Evolutionary conservation across 2,113 vertebrate species (phyloP).

Genomic region (Acinonyx jubatus): DNA sequence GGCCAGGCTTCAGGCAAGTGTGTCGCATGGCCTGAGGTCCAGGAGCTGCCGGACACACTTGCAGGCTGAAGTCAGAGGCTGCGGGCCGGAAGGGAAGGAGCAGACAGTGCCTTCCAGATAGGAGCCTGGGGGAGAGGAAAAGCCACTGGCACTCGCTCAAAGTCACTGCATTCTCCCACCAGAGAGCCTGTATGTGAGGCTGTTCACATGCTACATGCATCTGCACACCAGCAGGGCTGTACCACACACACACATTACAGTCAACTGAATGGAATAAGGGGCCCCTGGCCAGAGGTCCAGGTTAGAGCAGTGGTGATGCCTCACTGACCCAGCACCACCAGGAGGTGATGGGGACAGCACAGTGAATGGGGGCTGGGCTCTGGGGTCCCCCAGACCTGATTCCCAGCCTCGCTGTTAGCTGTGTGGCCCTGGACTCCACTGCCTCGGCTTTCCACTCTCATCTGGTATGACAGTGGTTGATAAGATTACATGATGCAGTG

Average conservation of each 20-base stretch:
- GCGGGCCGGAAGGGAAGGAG: neutral
- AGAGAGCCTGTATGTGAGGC: neutral
- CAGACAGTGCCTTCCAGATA: neutral
- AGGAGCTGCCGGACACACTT: neutral
- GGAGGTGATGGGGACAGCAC: neutral
- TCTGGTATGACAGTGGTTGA: neutral
- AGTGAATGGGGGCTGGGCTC: neutral
- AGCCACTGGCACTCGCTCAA: too few species aligned
- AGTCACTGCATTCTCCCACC: neutral
- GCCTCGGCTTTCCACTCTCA: neutral
- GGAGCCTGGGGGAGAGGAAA: neutral
- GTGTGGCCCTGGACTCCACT: neutral
- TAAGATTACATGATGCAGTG: too few species aligned
- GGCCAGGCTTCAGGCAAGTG: neutral
- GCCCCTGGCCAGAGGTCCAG: neutral
- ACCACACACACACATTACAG: neutral
- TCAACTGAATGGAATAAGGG: neutral
- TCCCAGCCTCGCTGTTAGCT: neutral
- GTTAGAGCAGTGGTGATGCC: neutral
- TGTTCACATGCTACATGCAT: neutral
- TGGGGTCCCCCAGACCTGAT: neutral
- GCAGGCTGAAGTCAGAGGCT: neutral
- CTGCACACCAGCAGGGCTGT: neutral
- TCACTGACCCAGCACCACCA: neutral
- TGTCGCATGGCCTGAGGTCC: neutral